A percentile compares a stretch with the other conserved stretches of the same genome.
These are phyloP conservation scores for Oostethus manadensis DNA, from an alignment of 2,113 vertebrate genomes.

Conservation along the genomic window DNA sequence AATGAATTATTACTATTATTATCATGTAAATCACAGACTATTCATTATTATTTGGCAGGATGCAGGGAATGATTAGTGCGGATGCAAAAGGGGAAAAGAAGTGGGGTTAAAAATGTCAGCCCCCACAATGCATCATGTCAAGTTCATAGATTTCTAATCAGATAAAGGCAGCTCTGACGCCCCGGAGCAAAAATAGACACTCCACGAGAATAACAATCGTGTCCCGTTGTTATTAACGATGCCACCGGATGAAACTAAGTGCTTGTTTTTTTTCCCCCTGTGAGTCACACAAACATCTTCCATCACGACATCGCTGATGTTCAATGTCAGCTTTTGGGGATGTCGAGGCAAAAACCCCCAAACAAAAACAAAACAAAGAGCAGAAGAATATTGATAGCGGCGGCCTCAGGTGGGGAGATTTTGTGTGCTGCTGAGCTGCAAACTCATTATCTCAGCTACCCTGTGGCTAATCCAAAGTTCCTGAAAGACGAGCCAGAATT, in stretches of 20 bases:
- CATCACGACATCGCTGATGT: neutral
- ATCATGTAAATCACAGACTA: neutral
- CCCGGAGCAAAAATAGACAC: conserved; percentile 21
- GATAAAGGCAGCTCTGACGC: conserved; percentile 11
- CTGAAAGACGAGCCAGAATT: conserved; percentile 65
- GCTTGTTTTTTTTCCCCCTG: conserved; percentile 16
- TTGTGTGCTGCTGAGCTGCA: conserved; percentile 28
- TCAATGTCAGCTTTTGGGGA: neutral
- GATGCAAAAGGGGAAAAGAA: conserved; percentile 15
- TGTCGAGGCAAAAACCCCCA: neutral
- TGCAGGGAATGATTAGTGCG: neutral
- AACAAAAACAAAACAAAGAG: neutral
- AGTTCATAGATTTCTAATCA: conserved; percentile 36
- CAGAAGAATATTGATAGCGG: neutral
- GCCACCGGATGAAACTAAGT: conserved; percentile 17
- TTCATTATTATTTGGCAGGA: neutral
- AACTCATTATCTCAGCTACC: conserved; percentile 63
- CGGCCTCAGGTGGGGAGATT: neutral
- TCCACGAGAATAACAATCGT: conserved; percentile 15
- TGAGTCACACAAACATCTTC: conserved; percentile 9
- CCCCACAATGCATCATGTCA: conserved; percentile 4
- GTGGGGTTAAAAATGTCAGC: conserved; percentile 9
- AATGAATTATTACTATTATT: neutral
- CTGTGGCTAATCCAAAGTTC: conserved; percentile 64
- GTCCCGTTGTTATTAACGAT: conserved; percentile 16